Evolutionary conservation across 2,797 vertebrate species (phyloP), one percentile per base, ranked within the genome.

Genomic region (Heliangelus exortis): DNA sequence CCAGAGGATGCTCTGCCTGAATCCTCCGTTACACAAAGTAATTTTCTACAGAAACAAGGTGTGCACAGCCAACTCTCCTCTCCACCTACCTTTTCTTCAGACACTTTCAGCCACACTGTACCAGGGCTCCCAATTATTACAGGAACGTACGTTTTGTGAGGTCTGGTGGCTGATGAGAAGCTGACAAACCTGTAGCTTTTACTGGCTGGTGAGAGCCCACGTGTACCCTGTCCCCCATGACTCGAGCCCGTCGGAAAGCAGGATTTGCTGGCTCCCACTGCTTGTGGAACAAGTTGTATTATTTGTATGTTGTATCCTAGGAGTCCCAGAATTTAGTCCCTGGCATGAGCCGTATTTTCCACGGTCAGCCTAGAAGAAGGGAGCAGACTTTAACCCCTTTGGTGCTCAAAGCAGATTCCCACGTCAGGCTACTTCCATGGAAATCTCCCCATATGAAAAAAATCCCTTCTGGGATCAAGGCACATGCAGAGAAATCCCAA

Each of bases 261-360:
- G 53, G 67, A 71, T 92, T 33, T 79, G 48, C 67, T 14, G 51
- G 51, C 55, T 92, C 90, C 78, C 53, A 5, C 53, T 0, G 4
- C 84, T 67, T 6, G 1, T 90, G 92, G 84, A 96, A 93, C 91
- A 74, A 96, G 81, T 12, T 48, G 67, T 48, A 10, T 87, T 96
- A 92, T 94, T 96, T 96, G 91, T 96, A 59, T 96, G 55, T 13
- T 48, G 96, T 96, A 84, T 93, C 96, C 96, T 93, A 96, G 93
- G 93, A 96, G 92, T 72, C 62, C 43, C 88, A 12, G 17, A 57
- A 28, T 61, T 79, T 47, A 80, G 76, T 75, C 79, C 72, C 69
- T 36, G 68, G 72, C 58, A 74, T 55, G 76, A 93, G 82, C 59
- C 8, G 41, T 26, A 91, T 96, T 96, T 96, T 96, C 94, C 96